phyloP scores from a whole-genome alignment of 1,140 invertebrate species.

The Galleria mellonella region DNA sequence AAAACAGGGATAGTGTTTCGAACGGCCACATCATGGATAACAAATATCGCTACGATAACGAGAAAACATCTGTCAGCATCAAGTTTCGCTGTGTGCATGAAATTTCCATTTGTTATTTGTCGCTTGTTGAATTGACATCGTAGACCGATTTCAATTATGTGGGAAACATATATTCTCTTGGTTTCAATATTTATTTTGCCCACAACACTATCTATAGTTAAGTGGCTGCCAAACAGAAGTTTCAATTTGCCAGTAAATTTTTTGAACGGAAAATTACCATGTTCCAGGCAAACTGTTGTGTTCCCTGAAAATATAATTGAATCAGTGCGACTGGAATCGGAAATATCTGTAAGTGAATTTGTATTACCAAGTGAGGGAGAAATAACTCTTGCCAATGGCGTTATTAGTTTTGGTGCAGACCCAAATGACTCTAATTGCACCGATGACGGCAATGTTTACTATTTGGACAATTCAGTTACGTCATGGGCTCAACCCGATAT shows the following conservation, averaged over 20 bases:
- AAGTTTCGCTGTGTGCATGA: conserved; percentile 35
- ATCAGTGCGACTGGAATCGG: conserved; percentile 29
- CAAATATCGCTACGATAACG: conserved; percentile 37
- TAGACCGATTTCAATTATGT: conserved; percentile 17
- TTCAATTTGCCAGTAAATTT: conserved; percentile 52
- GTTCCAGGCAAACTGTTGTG: conserved; percentile 48
- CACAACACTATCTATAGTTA: conserved; percentile 20
- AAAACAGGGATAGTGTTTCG: too few species aligned
- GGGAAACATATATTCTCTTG: conserved; percentile 14
- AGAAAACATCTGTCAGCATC: conserved; percentile 50
- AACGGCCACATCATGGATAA: conserved; percentile 15
- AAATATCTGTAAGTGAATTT: conserved; percentile 26
- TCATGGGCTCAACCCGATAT: conserved; percentile 47
- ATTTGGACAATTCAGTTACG: conserved; percentile 27
- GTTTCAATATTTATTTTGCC: conserved; percentile 2
- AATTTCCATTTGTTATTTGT: conserved; percentile 34
- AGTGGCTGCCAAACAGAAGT: conserved; percentile 46
- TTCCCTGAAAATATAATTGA: conserved; percentile 39
- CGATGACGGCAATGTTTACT: conserved; percentile 30
- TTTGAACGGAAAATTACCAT: conserved; percentile 43
- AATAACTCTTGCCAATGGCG: conserved; percentile 33
- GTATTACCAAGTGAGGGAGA: conserved; percentile 47
- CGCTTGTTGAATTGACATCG: conserved; percentile 20
- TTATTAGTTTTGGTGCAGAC: conserved; percentile 30
- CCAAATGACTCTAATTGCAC: conserved; percentile 34